These are phyloP conservation scores for Phataginus tricuspis DNA, from an alignment of 2,797 vertebrate genomes.

Conservation along the genomic window DNA sequence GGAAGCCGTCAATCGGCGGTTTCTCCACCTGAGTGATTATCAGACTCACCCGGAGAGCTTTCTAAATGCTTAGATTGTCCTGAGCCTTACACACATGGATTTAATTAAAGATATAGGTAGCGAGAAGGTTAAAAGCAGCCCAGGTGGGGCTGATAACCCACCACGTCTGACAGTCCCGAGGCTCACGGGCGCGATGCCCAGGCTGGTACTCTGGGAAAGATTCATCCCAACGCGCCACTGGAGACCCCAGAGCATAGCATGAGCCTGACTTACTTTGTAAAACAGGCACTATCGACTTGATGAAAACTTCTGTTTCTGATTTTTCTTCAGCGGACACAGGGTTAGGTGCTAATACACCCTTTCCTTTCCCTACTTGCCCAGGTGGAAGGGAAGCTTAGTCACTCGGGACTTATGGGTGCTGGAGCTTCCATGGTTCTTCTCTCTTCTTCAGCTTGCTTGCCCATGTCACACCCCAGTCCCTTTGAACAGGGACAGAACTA, in stretches of 20 bases:
- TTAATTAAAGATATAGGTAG: background rate
- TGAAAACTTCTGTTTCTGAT: background rate
- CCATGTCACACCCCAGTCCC: background rate
- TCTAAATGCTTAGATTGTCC: background rate
- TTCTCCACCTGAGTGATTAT: background rate
- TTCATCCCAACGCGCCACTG: accelerated
- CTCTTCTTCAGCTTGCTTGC: background rate
- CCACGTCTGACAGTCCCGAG: accelerated
- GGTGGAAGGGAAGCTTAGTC: background rate
- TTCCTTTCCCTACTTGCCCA: background rate
- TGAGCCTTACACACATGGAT: accelerated
- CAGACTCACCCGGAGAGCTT: background rate
- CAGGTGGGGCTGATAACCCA: background rate
- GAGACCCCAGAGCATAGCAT: background rate
- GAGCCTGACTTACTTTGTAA: background rate
- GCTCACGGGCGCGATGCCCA: accelerated
- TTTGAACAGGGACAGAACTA: background rate
- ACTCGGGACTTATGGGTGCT: background rate
- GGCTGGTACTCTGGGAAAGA: accelerated
- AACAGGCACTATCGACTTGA: background rate
- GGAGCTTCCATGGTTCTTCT: background rate
- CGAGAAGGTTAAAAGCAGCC: background rate
- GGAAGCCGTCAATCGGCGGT: background rate
- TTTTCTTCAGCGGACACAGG: background rate
- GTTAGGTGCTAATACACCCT: background rate